phyloP scores from a whole-genome alignment of 2,113 vertebrate genomes.

The Hyperoodon ampullatus region DNA sequence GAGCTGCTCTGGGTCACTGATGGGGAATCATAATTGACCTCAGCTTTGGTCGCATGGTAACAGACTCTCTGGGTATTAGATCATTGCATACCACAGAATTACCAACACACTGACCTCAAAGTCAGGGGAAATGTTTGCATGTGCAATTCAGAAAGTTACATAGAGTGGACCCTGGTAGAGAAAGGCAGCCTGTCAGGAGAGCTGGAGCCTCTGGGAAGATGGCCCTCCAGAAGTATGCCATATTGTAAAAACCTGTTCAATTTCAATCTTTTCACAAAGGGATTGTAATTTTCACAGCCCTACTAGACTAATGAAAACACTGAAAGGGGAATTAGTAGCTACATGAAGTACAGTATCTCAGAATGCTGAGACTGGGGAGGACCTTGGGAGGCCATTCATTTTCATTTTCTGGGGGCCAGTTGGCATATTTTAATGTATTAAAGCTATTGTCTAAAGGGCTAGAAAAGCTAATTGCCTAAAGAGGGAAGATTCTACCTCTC shows the following conservation, averaged over 20 bases:
- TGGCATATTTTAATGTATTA: slow-evolving; percentile 7
- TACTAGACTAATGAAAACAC: neutral
- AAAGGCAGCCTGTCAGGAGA: neutral
- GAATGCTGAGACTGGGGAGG: neutral
- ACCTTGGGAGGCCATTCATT: neutral
- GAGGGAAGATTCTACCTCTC: slow-evolving; percentile 14
- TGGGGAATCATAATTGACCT: slow-evolving; percentile 52
- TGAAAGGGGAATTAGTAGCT: neutral
- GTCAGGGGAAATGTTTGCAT: neutral
- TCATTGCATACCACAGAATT: slow-evolving; percentile 30
- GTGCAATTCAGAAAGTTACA: slow-evolving; percentile 56
- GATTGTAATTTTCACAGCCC: neutral
- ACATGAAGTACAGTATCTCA: neutral
- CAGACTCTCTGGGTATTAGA: slow-evolving; percentile 30
- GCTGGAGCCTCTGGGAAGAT: neutral
- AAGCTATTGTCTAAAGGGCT: slow-evolving; percentile 23
- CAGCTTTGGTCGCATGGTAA: slow-evolving; percentile 59
- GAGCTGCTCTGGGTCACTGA: slow-evolving; percentile 45
- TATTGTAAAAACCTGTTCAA: neutral
- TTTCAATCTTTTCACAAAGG: slow-evolving; percentile 45
- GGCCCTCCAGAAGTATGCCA: neutral
- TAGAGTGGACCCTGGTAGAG: neutral
- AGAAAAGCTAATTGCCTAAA: slow-evolving; percentile 31
- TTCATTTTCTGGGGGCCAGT: neutral
- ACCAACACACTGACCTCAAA: slow-evolving; percentile 21